Conservation (phyloP, 2,888 invertebrate species). For the Auanema freiburgensis region DNA sequence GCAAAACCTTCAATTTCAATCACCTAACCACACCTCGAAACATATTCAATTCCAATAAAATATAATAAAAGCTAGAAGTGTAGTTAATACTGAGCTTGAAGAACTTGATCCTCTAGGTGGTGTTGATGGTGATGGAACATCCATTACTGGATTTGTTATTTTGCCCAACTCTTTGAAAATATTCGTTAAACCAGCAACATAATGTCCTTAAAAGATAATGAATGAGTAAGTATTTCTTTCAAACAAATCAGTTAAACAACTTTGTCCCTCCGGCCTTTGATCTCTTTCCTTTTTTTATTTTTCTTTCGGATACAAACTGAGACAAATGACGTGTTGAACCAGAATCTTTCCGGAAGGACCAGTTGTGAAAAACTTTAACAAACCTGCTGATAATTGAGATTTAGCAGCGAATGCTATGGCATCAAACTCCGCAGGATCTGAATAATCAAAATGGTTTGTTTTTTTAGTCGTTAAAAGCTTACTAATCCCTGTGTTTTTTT, state of each 20-base stretch:
- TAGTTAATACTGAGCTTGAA: too few relatives aligned
- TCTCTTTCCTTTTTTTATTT: too few relatives aligned
- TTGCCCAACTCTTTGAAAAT: conserved; percentile 34
- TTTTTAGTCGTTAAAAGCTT: conserved; percentile 9
- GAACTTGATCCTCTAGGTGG: conserved; percentile 1
- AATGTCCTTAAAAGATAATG: conserved; percentile 23
- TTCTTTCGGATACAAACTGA: not conserved
- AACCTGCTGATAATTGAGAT: conserved; percentile 14
- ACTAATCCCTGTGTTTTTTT: conserved; percentile 36
- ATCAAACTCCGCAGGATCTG: conserved; percentile 27
- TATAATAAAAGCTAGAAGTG: too few relatives aligned
- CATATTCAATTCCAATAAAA: too few relatives aligned
- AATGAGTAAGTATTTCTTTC: not conserved
- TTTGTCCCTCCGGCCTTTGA: too few relatives aligned
- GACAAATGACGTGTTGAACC: not conserved
- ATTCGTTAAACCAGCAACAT: conserved; percentile 29
- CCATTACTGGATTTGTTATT: conserved; percentile 19
- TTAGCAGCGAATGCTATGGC: conserved; percentile 34
- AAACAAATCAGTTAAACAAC: too few relatives aligned
- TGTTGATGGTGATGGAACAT: not conserved
- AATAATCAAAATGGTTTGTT: conserved; percentile 5
- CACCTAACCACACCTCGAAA: too few relatives aligned
- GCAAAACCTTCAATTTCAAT: too few relatives aligned
- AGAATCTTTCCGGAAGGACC: not conserved
- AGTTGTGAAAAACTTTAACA: not conserved